Base-by-base conservation (phyloP, 2,888 invertebrate genomes). In the Drosophila sordidapex region DNA sequence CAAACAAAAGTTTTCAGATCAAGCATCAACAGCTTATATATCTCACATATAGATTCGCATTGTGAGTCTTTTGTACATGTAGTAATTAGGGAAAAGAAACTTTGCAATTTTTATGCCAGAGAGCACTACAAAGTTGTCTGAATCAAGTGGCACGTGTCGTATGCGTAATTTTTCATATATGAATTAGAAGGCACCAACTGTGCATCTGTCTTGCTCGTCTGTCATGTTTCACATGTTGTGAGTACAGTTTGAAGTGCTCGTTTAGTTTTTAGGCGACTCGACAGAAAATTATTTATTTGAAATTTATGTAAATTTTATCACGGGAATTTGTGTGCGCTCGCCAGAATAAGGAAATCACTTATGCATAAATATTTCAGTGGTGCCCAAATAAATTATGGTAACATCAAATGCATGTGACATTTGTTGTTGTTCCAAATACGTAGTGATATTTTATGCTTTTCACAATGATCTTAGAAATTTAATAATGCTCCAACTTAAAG, bases 301-400 rank as follows among this genome's bases (percentile, higher is more conserved):
- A 78, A 70, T 86, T 72, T 86, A 88, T 86, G 90, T 76, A 88
- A 86, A 90, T 83, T 88, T 86, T 73, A 60, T 63, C 61, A 58
- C 33, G 74, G 33, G 67, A 81, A 79, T 81, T 88, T 88, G 74
- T 76, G 75, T 49, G 48, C 67, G 15, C 70, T 40, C 31, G 27
- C 29, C 36, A 51, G 38, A 57, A 38, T 53, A 33, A 57, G 51
- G 69, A 66, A 57, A 46, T 61, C 52, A 66, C 64, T 51, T 60
- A 58, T 70, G 70, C 64, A 74, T 83, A 79, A 70, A 76, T 76
- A 70, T 65, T 77, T 74, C 29, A 75, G 63, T 69, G 78, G 18
- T 6, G 18, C 60, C 69, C 61, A 74, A 69, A 74, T 71, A 84
- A 76, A 67, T 87, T 63, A 74, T 73, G 57, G 48, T 57, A 53